Evolutionary conservation across 2,888 invertebrate genomes (phyloP).

Genomic region (Agonopterix heracliana): DNA sequence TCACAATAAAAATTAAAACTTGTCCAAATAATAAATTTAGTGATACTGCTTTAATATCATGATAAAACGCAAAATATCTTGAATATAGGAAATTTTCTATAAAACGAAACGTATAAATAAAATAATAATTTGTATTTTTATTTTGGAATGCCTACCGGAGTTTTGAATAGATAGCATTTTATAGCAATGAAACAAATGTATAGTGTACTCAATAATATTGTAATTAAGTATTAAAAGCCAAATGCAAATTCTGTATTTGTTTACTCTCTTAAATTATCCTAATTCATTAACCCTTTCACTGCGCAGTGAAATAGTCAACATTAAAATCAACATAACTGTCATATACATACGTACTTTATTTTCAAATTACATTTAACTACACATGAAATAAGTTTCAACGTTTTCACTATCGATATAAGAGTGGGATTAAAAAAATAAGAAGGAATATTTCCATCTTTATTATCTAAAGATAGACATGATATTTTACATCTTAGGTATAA

Average conservation of each 20-base stretch:
- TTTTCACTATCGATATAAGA: too few relatives aligned
- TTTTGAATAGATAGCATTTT: slow-evolving; percentile 76
- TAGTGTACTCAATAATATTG: slow-evolving; percentile 73
- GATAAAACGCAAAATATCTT: slow-evolving; percentile 67
- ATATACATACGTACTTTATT: too few relatives aligned
- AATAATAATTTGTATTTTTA: slow-evolving; percentile 64
- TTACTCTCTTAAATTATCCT: slow-evolving; percentile 11
- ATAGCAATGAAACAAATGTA: slow-evolving; percentile 75
- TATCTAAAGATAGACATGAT: slow-evolving; percentile 32
- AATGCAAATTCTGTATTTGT: slow-evolving; percentile 54
- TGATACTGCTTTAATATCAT: slow-evolving; percentile 77
- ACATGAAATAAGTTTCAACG: too few relatives aligned
- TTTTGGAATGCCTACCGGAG: slow-evolving; percentile 72
- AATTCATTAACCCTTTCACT: not conserved
- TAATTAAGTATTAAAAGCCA: slow-evolving; percentile 76
- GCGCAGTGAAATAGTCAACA: not conserved
- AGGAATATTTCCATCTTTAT: slow-evolving; percentile 42
- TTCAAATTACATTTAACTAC: too few relatives aligned
- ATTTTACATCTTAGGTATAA: slow-evolving; percentile 40
- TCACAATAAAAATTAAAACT: slow-evolving; percentile 61
- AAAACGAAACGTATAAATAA: slow-evolving; percentile 62
- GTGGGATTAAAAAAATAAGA: slow-evolving; percentile 20
- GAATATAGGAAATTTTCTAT: slow-evolving; percentile 73
- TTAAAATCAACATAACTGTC: too few relatives aligned
- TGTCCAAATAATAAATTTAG: slow-evolving; percentile 74